Evolutionary conservation across 2,113 vertebrate species (phyloP).

Genomic region (Crotalus tigris): DNA sequence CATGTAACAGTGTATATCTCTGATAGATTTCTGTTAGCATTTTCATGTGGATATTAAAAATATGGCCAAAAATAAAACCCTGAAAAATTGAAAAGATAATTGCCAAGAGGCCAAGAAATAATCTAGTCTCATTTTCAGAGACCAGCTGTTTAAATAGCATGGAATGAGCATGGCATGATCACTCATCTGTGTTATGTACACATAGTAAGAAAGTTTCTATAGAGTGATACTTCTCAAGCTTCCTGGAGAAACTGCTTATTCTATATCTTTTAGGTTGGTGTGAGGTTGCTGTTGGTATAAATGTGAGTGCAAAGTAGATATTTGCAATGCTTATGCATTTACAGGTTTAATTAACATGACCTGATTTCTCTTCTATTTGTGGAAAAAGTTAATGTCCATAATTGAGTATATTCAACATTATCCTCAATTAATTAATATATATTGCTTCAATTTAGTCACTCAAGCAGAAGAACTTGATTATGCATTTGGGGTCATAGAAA

Average conservation of each 20-base stretch:
- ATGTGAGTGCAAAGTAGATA: not conserved
- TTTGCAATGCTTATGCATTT: not conserved
- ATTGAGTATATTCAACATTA: slow-evolving; percentile 6
- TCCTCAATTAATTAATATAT: slow-evolving; percentile 17
- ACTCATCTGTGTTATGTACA: no score
- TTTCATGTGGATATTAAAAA: not conserved
- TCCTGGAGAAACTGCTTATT: not conserved
- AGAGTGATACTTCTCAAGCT: no score
- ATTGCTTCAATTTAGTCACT: slow-evolving; percentile 16
- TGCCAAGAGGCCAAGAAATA: no score
- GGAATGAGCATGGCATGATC: no score
- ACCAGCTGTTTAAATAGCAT: no score
- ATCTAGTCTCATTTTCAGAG: not conserved
- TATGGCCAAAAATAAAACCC: not conserved
- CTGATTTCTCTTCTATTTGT: not conserved
- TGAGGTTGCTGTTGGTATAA: not conserved
- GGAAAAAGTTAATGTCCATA: slow-evolving; percentile 15
- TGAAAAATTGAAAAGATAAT: not conserved
- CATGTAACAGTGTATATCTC: not conserved
- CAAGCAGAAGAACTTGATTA: slow-evolving; percentile 9
- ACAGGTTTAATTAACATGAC: slow-evolving; percentile 9
- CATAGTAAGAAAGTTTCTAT: no score
- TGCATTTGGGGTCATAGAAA: slow-evolving; percentile 6
- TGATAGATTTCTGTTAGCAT: not conserved
- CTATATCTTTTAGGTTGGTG: not conserved